Conservation (phyloP, 2,113 vertebrate species). For the Oplegnathus fasciatus region DNA sequence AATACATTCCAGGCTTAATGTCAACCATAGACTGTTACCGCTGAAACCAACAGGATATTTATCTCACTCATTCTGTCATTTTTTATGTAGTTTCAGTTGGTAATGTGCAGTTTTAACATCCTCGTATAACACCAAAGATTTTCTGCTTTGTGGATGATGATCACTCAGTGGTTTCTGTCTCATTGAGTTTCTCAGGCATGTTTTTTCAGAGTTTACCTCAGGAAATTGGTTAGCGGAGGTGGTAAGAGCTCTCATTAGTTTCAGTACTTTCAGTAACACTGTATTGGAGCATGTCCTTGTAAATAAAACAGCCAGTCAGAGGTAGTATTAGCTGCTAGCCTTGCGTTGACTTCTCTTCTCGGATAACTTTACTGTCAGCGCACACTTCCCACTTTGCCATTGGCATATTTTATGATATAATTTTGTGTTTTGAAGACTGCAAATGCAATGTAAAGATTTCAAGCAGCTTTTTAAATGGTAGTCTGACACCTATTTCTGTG, state of each 20-base stretch:
- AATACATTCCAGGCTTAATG: slow-evolving; percentile 21
- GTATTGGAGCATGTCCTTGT: not conserved
- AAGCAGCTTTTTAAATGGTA: not conserved
- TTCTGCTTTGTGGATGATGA: not conserved
- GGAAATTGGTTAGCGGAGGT: not conserved
- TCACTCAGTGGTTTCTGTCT: not conserved
- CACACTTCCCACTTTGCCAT: not conserved
- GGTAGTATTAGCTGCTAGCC: not conserved
- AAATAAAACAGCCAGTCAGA: not conserved
- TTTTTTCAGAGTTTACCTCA: not conserved
- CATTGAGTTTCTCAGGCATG: not conserved
- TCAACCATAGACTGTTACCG: not conserved
- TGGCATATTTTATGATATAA: not conserved
- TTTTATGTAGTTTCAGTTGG: not conserved
- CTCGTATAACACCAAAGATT: not conserved
- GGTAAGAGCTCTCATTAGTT: not conserved
- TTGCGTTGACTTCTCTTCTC: not conserved
- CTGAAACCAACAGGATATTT: slow-evolving; percentile 15
- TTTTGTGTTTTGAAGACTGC: not conserved
- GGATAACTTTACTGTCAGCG: not conserved
- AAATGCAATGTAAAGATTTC: not conserved
- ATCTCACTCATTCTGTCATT: not conserved
- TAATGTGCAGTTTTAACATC: slow-evolving; percentile 10
- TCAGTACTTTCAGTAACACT: not conserved
- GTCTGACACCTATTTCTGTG: not conserved